phyloP scores from a whole-genome alignment of 2,888 invertebrate genomes.

The Tholera decimalis region DNA sequence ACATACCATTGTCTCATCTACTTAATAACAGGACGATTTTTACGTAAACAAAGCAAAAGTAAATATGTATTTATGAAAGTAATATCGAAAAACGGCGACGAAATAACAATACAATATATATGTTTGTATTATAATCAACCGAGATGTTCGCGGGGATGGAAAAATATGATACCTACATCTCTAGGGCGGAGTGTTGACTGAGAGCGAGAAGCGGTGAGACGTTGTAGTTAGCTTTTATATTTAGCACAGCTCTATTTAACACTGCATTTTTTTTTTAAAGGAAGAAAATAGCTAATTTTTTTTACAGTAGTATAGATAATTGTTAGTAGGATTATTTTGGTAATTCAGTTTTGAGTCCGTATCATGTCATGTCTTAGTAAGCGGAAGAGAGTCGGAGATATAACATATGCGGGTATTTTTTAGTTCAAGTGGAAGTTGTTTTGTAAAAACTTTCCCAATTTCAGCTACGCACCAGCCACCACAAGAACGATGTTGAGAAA shows the following conservation, averaged over 20 bases:
- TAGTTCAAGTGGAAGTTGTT: too few relatives aligned
- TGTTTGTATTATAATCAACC: constrained; percentile 58
- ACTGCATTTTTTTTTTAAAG: not conserved
- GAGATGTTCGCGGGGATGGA: constrained; percentile 42
- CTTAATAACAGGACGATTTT: not conserved
- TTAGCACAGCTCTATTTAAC: not conserved
- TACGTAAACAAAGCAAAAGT: not conserved
- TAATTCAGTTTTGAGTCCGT: too few relatives aligned
- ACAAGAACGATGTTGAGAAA: too few relatives aligned
- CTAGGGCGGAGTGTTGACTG: not conserved
- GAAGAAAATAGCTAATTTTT: too few relatives aligned
- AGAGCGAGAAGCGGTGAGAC: not conserved
- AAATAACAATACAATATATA: constrained; percentile 42
- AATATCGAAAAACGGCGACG: constrained; percentile 17
- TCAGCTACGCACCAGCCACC: too few relatives aligned
- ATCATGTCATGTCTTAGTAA: too few relatives aligned
- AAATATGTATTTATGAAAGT: constrained; percentile 18
- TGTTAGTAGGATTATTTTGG: too few relatives aligned
- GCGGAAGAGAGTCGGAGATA: too few relatives aligned
- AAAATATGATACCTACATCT: constrained; percentile 49
- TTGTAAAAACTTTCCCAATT: too few relatives aligned
- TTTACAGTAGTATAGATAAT: too few relatives aligned
- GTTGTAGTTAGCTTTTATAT: too few relatives aligned
- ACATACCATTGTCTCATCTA: not conserved
- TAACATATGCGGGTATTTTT: too few relatives aligned